phyloP scores from a whole-genome alignment of 2,797 vertebrate species.

The Enteromius thamalakanensis region DNA sequence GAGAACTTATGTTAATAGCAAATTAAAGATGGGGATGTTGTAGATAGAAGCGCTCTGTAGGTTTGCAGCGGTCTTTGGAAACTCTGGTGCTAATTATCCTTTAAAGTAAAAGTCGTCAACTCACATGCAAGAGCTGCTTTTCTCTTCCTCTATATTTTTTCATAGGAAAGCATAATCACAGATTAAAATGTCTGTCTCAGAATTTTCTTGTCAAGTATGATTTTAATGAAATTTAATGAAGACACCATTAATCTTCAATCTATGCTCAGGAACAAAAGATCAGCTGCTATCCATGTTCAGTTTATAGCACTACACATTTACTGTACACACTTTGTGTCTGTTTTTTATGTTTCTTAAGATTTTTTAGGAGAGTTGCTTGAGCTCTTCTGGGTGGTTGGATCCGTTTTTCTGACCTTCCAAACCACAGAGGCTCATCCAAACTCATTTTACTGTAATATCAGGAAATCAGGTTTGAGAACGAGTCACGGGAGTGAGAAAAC shows the following conservation, averaged over 20 bases:
- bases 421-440: slow-evolving; percentile 6
- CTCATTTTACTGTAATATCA: slow-evolving; percentile 4
- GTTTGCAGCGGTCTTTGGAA: slow-evolving; percentile 66
- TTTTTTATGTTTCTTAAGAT: too few species aligned
- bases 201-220: background rate
- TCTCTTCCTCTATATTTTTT: slow-evolving; percentile 41
- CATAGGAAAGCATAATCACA: background rate
- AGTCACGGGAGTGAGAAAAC: background rate
- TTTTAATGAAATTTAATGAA: background rate
- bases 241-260: too few species aligned
- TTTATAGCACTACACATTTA: background rate
- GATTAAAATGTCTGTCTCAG: background rate
- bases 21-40: slow-evolving; percentile 74
- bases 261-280: background rate
- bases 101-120: slow-evolving; percentile 69
- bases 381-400: slow-evolving; percentile 21
- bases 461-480: slow-evolving; percentile 29
- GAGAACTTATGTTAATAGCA: slow-evolving; percentile 80
- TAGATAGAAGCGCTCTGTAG: slow-evolving; percentile 68
- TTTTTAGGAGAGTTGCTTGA: background rate
- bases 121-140: slow-evolving; percentile 48
- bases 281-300: background rate
- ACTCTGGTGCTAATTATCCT: slow-evolving; percentile 74
- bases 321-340: background rate
- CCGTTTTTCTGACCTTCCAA: background rate